Base-by-base conservation (phyloP, 2,797 vertebrate species). In the Takifugu rubripes region DNA sequence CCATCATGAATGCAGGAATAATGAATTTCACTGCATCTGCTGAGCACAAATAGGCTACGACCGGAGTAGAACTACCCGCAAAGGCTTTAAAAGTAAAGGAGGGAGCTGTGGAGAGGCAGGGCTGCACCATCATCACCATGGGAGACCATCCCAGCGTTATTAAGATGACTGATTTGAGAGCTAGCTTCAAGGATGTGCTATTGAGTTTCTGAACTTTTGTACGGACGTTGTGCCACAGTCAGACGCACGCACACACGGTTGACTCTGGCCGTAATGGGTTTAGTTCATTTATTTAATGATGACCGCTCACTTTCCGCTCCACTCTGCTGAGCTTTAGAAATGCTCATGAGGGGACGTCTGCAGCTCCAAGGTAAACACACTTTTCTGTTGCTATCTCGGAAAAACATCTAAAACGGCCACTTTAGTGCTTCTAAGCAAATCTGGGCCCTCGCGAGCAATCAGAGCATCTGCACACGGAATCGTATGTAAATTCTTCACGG, bases 61-160 rank as follows among this genome's bases (percentile, higher is more conserved):
- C n/a, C 7, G 31, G 59, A 67, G 50, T 54, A 1, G 0, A 26
- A 42, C 25, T 47, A 10, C 14, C 40, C 33, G 44, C 52, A 48
- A 63, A 60, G n/a, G 49, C 29, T 72, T 70, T 64, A 45, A 68
- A 53, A 66, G 64, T 75, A 57, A 63, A 56, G 65, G 49, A 74
- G 68, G 64, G 53, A 2, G 43, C 8, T 2, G 62, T 72, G 58
- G 66, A 56, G 66, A 67, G 53, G 46, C 62, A 29, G 42, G 27
- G 40, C 76, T 72, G 76, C 61, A 73, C 84, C 85, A 84, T 78
- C 79, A 70, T 81, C 83, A 77, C 68, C 80, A 75, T 78, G 84
- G 66, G 75, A 84, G 82, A 72, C 84, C 81, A 82, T 86, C 87
- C 86, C 79, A 85, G 84, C 78, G 66, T 77, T 77, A 73, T 87